These are phyloP conservation scores for Xylota sylvarum DNA, from an alignment of 2,888 invertebrate species.

Conservation along the genomic window DNA sequence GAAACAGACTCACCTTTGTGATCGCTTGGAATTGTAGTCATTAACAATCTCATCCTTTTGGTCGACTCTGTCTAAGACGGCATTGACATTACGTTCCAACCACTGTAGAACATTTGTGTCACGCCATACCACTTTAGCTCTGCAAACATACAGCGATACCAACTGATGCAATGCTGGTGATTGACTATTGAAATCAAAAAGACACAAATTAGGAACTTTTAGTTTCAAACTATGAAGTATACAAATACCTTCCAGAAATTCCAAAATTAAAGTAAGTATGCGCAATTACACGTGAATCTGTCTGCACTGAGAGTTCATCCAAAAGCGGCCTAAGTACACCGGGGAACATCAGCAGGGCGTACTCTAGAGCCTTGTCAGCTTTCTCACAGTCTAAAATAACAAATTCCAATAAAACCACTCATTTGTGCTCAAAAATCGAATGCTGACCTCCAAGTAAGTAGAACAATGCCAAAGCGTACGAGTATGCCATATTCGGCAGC, in stretches of 20 bases:
- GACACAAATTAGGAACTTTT: constrained; percentile 22
- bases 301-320: constrained; percentile 91
- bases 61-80: constrained; percentile 88
- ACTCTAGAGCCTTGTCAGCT: constrained; percentile 89
- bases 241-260: constrained; percentile 81
- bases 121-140: constrained; percentile 92
- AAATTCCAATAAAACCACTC: not conserved
- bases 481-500: constrained; percentile 95
- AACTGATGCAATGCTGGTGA: constrained; percentile 89
- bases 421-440: not conserved
- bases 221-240: constrained; percentile 21
- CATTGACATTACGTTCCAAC: constrained; percentile 90
- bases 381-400: constrained; percentile 81
- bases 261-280: constrained; percentile 85
- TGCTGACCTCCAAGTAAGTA: constrained; percentile 85
- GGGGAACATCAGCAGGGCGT: constrained; percentile 93
- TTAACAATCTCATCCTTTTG: constrained; percentile 87
- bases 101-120: constrained; percentile 90
- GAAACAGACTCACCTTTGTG: constrained; percentile 83
- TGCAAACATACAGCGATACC: constrained; percentile 89
- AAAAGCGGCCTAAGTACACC: constrained; percentile 89
- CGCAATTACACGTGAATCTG: constrained; percentile 87
- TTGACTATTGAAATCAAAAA: constrained; percentile 84
- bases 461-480: constrained; percentile 91
- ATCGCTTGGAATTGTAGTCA: constrained; percentile 88